Conservation (phyloP, 2,113 vertebrate species). For the Callipepla californica region DNA sequence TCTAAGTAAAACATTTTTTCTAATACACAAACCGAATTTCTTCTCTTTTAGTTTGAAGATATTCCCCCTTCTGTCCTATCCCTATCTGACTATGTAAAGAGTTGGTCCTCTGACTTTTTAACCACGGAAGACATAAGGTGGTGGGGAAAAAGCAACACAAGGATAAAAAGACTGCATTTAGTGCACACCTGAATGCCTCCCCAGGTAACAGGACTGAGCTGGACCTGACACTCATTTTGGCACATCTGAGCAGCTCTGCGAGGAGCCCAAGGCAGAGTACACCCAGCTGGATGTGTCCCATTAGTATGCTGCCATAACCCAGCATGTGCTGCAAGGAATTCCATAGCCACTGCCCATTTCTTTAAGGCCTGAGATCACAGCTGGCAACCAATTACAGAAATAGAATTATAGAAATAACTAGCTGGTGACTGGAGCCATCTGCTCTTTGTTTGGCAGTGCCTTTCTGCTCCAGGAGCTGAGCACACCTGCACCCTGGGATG, state of each 20-base stretch:
- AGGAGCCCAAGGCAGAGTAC: not conserved
- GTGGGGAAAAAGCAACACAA: not conserved
- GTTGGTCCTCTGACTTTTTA: not conserved
- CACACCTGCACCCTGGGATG: constrained; percentile 66
- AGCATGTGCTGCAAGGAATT: constrained; percentile 29
- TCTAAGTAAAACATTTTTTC: too few relatives aligned
- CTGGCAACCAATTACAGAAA: constrained; percentile 80
- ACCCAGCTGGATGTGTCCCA: not conserved
- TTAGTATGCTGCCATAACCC: not conserved
- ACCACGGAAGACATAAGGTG: not conserved
- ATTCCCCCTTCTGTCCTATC: too few relatives aligned
- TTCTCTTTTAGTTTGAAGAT: too few relatives aligned
- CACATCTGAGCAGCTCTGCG: not conserved
- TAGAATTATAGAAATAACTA: constrained; percentile 85
- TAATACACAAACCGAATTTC: too few relatives aligned
- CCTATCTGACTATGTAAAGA: too few relatives aligned
- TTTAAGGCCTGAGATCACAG: constrained; percentile 74
- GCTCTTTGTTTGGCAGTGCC: constrained; percentile 73
- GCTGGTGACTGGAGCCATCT: constrained; percentile 80
- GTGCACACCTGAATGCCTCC: not conserved
- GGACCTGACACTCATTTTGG: not conserved
- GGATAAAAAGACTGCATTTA: not conserved
- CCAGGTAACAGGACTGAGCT: not conserved
- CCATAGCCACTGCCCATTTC: constrained; percentile 63
- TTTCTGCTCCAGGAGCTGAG: constrained; percentile 65